A percentile compares a stretch with the other conserved stretches of the same genome.
These are phyloP conservation scores for Equus przewalskii DNA, from an alignment of 2,113 vertebrate species.

Conservation along the genomic window DNA sequence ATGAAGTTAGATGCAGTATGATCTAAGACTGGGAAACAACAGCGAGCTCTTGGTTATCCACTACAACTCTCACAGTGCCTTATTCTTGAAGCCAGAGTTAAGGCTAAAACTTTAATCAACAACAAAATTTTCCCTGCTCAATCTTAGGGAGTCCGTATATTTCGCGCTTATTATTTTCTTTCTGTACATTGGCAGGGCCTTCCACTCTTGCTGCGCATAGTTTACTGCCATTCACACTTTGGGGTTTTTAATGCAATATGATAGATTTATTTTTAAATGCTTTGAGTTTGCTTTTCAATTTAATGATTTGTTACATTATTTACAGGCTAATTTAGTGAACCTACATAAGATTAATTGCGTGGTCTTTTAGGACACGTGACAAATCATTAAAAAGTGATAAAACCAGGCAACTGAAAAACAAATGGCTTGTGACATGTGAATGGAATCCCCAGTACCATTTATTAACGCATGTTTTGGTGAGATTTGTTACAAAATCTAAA, in stretches of 20 bases:
- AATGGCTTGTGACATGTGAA: constrained; percentile 34
- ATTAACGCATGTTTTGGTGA: constrained; percentile 13
- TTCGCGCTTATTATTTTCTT: neutral
- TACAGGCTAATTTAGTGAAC: constrained; percentile 66
- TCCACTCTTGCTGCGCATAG: neutral
- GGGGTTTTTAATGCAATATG: constrained; percentile 39
- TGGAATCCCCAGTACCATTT: neutral
- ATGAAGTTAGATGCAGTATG: neutral
- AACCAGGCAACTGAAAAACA: constrained; percentile 70
- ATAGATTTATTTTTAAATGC: constrained; percentile 70
- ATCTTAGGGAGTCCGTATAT: neutral
- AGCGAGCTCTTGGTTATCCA: neutral
- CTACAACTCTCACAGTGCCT: neutral
- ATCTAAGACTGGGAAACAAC: neutral
- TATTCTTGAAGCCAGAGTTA: neutral
- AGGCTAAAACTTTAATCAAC: neutral
- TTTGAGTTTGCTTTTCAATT: constrained; percentile 73
- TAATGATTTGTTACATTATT: constrained; percentile 78
- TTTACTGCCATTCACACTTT: constrained; percentile 52
- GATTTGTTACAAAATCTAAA: constrained; percentile 22
- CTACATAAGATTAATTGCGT: constrained; percentile 63
- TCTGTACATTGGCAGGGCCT: neutral
- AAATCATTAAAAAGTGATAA: constrained; percentile 78
- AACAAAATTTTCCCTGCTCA: neutral
- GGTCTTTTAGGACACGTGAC: constrained; percentile 65